Base-by-base conservation (phyloP, 2,888 invertebrate genomes). In the Scrobipalpa costella region DNA sequence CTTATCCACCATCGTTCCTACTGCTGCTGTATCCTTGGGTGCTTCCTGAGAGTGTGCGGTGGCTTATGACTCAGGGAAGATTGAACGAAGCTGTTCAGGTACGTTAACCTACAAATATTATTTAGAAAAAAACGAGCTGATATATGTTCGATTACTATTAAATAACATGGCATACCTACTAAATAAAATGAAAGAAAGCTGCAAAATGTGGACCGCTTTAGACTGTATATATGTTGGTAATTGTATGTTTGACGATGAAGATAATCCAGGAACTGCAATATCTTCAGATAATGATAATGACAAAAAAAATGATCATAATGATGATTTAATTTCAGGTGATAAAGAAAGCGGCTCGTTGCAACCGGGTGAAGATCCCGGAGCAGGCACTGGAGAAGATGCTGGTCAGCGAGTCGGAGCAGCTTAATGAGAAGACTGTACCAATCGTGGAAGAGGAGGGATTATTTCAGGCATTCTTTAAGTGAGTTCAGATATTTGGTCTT, bases 21-120 rank as follows among this genome's bases (percentile, higher is more conserved):
- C 92, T 95, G 40, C 80, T 96, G 49, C 83, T 93, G 17, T 95
- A 95, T 76, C 93, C 94, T 40, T 95, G 95, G 94, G 73, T 95
- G 49, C 84, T 95, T 59, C 95, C 95, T 0, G 95, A 96, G 86
- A 95, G 95, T 59, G 92, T 95, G 40, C 92, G 96, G 69, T 97
- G 97, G 97, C 90, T 96, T 40, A 80, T 95, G 13, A 93, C 94
- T 6, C 93, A 94, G 67, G 94, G 94, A 2, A 91, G 93, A 63
- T 83, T 92, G 58, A 84, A 93, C 0, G 93, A 94, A 66, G 95
- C 95, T 0, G 92, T 93, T 63, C 79, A 77, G 2, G 92, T 94
- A 19, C 34, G 36, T 57, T 2, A 52, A 17, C 13, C 8, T 19
- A 34, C 13, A 13, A 52, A 21, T n/a, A 44, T 44, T 3, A 2